Conservation (phyloP, 2,888 invertebrate species). For the Nasonovia ribisnigri region DNA sequence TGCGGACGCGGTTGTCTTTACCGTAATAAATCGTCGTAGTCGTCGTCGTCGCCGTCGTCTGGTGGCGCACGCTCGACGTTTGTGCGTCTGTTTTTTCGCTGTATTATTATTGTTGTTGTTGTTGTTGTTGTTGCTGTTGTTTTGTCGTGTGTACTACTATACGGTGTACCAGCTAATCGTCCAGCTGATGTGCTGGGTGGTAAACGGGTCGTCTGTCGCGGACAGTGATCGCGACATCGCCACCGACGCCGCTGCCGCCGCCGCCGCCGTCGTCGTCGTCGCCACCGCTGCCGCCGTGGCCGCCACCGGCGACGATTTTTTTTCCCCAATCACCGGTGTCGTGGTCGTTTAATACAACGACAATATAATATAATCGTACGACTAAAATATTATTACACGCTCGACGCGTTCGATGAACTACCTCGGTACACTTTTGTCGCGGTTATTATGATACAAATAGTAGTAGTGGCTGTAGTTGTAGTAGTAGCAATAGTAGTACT, state of each 20-base stretch:
- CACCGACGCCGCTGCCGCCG: conserved; percentile 6
- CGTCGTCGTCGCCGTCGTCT: background rate
- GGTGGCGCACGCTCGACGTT: background rate
- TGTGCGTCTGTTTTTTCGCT: background rate
- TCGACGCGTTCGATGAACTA: background rate
- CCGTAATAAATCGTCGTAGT: background rate
- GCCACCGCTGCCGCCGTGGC: background rate
- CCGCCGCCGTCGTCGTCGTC: background rate
- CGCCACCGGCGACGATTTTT: background rate
- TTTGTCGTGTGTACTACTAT: background rate
- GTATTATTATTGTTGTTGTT: background rate
- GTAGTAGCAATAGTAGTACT: background rate
- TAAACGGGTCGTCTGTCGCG: conserved; percentile 18
- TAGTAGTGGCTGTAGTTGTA: background rate
- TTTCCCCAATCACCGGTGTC: background rate
- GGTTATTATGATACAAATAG: background rate
- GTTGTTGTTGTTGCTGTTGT: background rate
- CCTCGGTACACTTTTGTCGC: background rate
- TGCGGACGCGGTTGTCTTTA: background rate
- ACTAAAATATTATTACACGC: background rate
- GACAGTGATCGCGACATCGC: conserved; percentile 27
- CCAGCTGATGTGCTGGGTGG: background rate
- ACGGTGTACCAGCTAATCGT: background rate
- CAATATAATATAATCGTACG: background rate
- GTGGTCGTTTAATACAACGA: background rate